Evolutionary conservation across 2,113 vertebrate genomes (phyloP).

Genomic region (Phyllostomus discolor): DNA sequence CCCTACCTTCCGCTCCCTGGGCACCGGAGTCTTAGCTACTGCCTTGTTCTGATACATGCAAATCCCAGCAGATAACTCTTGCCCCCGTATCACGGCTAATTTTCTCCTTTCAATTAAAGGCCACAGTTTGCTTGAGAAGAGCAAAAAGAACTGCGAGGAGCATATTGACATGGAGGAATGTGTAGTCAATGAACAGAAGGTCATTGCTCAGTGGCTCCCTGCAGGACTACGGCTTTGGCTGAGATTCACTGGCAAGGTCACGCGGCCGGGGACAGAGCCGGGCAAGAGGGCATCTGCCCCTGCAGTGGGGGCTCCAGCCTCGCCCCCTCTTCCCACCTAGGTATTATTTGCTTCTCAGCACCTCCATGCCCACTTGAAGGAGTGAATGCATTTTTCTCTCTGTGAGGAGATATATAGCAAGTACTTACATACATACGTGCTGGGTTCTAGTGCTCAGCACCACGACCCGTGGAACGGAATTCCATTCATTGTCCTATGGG

Average conservation of each 20-base stretch:
- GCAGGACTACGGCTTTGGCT: background rate
- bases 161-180: slow-evolving; percentile 46
- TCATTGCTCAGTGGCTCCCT: background rate
- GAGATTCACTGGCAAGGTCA: background rate
- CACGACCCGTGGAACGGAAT: background rate
- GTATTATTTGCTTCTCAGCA: background rate
- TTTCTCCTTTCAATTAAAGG: slow-evolving; percentile 72
- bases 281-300: accelerated
- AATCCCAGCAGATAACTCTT: background rate
- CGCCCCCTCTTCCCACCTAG: background rate
- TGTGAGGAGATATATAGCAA: background rate
- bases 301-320: background rate
- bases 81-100: slow-evolving; percentile 36
- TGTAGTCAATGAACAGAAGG: slow-evolving; percentile 57
- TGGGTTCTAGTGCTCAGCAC: background rate
- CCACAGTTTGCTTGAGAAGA: slow-evolving; percentile 62
- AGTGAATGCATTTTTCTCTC: background rate
- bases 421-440: background rate
- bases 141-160: slow-evolving; percentile 27
- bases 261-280: background rate
- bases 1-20: background rate
- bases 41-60: slow-evolving; percentile 26
- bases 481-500: background rate
- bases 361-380: background rate
- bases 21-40: background rate